Conservation (phyloP, 2,113 vertebrate genomes). For the Agapornis roseicollis region DNA sequence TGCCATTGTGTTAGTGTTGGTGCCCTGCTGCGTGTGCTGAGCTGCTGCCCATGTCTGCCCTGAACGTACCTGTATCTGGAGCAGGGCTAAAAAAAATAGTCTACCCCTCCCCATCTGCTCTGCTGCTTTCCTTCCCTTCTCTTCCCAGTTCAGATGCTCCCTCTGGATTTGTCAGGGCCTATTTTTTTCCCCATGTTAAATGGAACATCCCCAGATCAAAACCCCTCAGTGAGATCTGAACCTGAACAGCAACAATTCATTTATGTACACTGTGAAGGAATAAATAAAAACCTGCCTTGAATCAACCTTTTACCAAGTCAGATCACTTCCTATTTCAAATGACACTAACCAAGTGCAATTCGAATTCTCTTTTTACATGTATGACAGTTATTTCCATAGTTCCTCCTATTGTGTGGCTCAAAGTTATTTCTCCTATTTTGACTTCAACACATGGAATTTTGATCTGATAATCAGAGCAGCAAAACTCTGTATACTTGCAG, state of each 20-base stretch:
- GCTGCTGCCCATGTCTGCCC: background rate
- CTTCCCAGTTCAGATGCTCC: background rate
- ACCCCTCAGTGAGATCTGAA: background rate
- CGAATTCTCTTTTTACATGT: background rate
- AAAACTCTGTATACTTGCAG: background rate
- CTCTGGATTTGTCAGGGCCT: background rate
- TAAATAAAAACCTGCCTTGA: background rate
- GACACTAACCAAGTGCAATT: background rate
- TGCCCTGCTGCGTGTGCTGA: fast-evolving
- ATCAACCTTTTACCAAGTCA: background rate
- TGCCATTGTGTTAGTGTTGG: no score
- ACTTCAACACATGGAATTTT: background rate
- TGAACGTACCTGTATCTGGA: background rate
- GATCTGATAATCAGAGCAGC: background rate
- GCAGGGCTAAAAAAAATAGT: no score
- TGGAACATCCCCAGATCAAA: background rate
- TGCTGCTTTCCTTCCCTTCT: background rate
- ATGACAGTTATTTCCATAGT: background rate
- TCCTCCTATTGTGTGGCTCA: background rate
- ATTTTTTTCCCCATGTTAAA: background rate
- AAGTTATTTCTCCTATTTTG: background rate
- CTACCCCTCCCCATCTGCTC: fast-evolving
- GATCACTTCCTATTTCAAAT: background rate
- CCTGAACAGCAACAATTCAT: background rate
- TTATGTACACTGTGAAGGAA: background rate